Evolutionary conservation across 2,797 vertebrate species (phyloP), one percentile per base, ranked within the genome.

Genomic region (Discoglossus pictus): DNA sequence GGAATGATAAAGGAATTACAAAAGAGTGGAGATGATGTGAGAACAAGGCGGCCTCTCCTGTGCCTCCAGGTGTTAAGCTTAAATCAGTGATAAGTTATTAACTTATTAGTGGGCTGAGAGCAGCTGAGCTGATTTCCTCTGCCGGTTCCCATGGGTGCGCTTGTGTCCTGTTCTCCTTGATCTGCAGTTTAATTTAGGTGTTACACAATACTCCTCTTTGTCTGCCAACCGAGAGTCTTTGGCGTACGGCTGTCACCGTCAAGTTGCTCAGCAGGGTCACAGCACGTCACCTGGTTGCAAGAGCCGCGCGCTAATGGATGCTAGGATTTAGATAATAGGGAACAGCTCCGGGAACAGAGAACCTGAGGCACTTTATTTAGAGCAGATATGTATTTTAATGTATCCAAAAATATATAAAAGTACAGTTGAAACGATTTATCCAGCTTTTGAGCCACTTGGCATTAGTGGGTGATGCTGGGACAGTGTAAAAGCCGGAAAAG

Each of bases 61-160:
- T 82, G 81, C 84, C 82, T 84, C 83, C 80, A 86, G 84, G 84
- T 87, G 82, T 77, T 83, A 82, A 80, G 76, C 81, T 48, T n/a
- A 83, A 84, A 84, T 85, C 82, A 82, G 77, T 81, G 81, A 84
- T 84, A 84, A 84, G 68, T 86, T 84, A 86, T 84, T 85, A 85
- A 83, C 76, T 84, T 84, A 84, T 84, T 84, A 84, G 84, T 83
- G 80, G 78, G 76, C 75, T 82, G 78, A 76, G 77, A 84, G 82
- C 65, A 81, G 75, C 80, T 80, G 80, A 79, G 80, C 78, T 78
- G 75, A 76, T 80, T 82, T 84, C 78, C 72, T 78, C 54, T 73
- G 78, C 73, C 47, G 69, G 74, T 67, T 77, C 75, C 73, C 77
- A 72, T 63, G 74, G 75, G 76, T 77, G 53, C 75, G 31, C 1